Evolutionary conservation across 1,140 invertebrate species (phyloP).

Genomic region (Listronotus oregonensis): DNA sequence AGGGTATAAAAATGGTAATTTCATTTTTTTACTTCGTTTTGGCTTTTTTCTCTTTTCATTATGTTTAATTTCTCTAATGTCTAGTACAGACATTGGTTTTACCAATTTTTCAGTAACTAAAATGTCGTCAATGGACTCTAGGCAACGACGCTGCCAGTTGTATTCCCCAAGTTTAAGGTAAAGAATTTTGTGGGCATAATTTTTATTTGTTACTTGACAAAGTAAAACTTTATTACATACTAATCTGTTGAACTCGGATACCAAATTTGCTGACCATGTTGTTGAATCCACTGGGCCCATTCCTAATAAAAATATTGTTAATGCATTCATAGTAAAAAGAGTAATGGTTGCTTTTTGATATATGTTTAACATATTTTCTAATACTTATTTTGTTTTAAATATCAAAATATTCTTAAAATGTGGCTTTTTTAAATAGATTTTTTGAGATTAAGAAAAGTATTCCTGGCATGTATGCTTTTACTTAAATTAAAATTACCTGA

Average conservation of each 20-base stretch:
- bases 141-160: neutral
- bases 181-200: slow-evolving; percentile 4
- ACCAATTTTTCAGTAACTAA: slow-evolving; percentile 13
- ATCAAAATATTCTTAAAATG: too few species aligned
- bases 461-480: too few species aligned
- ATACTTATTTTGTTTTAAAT: neutral
- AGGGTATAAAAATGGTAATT: slow-evolving; percentile 12
- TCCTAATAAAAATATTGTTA: slow-evolving; percentile 13
- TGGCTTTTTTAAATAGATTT: too few species aligned
- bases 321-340: neutral
- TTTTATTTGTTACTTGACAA: slow-evolving; percentile 12
- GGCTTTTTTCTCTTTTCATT: neutral
- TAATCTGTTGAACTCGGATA: slow-evolving; percentile 18
- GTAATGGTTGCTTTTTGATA: neutral
- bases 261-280: slow-evolving; percentile 20
- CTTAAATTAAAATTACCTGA: slow-evolving; percentile 16
- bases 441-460: too few species aligned
- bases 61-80: slow-evolving; percentile 17
- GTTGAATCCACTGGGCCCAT: slow-evolving; percentile 16
- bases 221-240: slow-evolving; percentile 13
- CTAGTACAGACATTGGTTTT: slow-evolving; percentile 6
- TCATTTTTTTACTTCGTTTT: neutral
- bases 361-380: slow-evolving; percentile 2
- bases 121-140: slow-evolving; percentile 6
- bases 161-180: slow-evolving; percentile 15